phyloP scores from a whole-genome alignment of 2,888 invertebrate genomes.

The Chrysina gloriosa region DNA sequence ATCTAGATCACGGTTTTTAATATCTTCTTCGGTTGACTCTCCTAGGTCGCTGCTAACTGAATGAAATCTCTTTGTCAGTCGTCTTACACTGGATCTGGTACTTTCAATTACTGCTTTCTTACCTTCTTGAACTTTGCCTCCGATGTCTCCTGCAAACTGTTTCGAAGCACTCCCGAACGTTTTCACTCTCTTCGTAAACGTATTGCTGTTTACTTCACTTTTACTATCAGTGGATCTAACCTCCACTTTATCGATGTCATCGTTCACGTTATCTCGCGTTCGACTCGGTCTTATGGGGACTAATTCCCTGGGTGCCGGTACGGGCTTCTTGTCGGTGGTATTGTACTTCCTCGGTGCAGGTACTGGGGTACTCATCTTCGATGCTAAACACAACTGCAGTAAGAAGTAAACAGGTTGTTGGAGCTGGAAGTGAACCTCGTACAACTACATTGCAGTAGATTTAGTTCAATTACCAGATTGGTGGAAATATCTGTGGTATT shows the following conservation, averaged over 20 bases:
- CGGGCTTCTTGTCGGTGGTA: conserved; percentile 65
- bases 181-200: conserved; percentile 64
- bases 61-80: conserved; percentile 59
- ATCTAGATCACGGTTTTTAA: conserved; percentile 51
- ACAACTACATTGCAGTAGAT: conserved; percentile 26
- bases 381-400: conserved; percentile 8
- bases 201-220: conserved; percentile 51
- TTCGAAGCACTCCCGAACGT: conserved; percentile 70
- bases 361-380: conserved; percentile 55
- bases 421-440: not conserved
- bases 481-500: conserved; percentile 17
- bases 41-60: conserved; percentile 45
- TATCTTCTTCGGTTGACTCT: conserved; percentile 47
- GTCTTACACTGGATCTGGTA: conserved; percentile 67
- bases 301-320: conserved; percentile 69
- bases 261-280: conserved; percentile 28
- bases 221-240: conserved; percentile 26
- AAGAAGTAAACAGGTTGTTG: conserved; percentile 14
- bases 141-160: conserved; percentile 70
- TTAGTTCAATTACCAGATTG: conserved; percentile 16
- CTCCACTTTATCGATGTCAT: conserved; percentile 15
- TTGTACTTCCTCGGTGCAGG: conserved; percentile 53
- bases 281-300: conserved; percentile 56
- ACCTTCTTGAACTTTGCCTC: conserved; percentile 68
- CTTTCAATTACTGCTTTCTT: conserved; percentile 74